A percentile compares a stretch with the other conserved stretches of the same genome.
Conservation (phyloP, 1,140 invertebrate genomes). For the Bathynomus jamesi region DNA sequence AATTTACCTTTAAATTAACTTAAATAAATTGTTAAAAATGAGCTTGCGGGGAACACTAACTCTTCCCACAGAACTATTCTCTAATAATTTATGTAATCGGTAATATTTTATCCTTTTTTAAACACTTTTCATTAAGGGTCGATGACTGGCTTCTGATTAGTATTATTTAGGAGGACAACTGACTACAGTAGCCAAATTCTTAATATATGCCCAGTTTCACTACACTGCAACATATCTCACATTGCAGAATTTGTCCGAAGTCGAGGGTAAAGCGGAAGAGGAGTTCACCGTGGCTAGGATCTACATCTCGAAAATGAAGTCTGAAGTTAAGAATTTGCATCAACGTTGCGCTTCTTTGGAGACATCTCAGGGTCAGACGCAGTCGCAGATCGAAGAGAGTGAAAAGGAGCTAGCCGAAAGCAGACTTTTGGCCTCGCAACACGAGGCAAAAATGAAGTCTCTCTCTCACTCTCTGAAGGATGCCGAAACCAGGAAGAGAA, state of each 20-base stretch:
- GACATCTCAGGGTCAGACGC: slow-evolving; percentile 73
- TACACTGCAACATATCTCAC: too few relatives aligned
- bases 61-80: too few relatives aligned
- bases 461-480: slow-evolving; percentile 91
- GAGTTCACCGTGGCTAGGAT: slow-evolving; percentile 95
- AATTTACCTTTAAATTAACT: too few relatives aligned
- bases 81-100: too few relatives aligned
- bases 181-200: too few relatives aligned
- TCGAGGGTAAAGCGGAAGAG: slow-evolving; percentile 64
- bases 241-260: slow-evolving; percentile 52
- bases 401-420: slow-evolving; percentile 88
- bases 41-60: too few relatives aligned
- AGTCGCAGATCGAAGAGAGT: slow-evolving; percentile 83
- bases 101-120: too few relatives aligned
- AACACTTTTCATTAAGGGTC: too few relatives aligned
- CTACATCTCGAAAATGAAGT: slow-evolving; percentile 98
- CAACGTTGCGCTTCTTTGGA: slow-evolving; percentile 80
- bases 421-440: slow-evolving; percentile 84
- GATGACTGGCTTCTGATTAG: too few relatives aligned
- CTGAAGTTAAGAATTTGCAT: slow-evolving; percentile 88
- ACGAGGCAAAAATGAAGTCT: slow-evolving; percentile 91
- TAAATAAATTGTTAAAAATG: too few relatives aligned
- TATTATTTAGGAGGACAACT: too few relatives aligned
- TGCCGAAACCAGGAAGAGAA: slow-evolving; percentile 85
- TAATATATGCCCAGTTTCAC: too few relatives aligned